Evolutionary conservation across 2,888 invertebrate genomes (phyloP), one percentile per base, ranked within the genome.

Genomic region (Lydus trimaculatus): DNA sequence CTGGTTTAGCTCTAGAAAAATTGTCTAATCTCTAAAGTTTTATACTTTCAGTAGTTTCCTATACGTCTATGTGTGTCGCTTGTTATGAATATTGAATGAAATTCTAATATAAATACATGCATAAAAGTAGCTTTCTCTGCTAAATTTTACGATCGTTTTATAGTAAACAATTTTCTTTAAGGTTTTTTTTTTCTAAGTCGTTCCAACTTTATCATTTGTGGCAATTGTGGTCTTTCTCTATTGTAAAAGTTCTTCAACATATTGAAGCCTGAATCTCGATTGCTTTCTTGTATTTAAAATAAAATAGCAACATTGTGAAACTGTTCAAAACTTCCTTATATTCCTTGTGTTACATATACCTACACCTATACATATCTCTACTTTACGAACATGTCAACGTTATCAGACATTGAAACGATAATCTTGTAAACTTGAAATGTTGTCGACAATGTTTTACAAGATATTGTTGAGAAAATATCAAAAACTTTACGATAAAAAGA

Each of bases 391-490:
- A 11, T 25, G 52, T 13, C 23, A 52, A 25, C 52, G 5, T 52
- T 25, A 25, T 52, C 52, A 25, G 52, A 52, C 15, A 25, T 52
- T 52, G 52, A 25, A 52, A 52, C 13, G 52, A 23, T 5, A 25
- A 9, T 52, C 23, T 25, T 52, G 52, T 52, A 52, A 52, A 25
- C 11, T 13, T 25, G 25, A 52, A 52, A 25, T 52, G 52, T 52
- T 52, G 11, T 20, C 52, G 52, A 52, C 23, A 52, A 52, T 52
- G 52, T 52, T 52, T 52, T 13, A 52, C 52, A 25, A 23, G 52
- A 52, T 20, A 48, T 48, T 23, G 3, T 20, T 9, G 4, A 2
- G 48, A 25, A 52, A 52, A 23, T 52, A 48, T 48, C 20, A 48
- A 36, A 48, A 20, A 48, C 8, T 48, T 48, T 17, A 48, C 48